Conservation (phyloP, 2,797 vertebrate species). For the Morelia viridis region DNA sequence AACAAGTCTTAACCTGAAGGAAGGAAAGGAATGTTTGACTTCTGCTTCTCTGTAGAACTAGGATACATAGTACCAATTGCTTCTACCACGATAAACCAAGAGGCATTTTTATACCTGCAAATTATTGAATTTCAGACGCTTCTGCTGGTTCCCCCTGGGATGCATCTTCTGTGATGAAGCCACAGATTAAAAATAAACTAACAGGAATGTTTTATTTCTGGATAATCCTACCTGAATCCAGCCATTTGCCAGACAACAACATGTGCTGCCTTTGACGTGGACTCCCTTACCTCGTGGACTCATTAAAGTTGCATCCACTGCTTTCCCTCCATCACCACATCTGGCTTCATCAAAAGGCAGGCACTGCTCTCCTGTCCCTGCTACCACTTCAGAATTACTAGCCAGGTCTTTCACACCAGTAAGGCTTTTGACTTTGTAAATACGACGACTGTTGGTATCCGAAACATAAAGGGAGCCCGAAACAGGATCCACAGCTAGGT, state of each 20-base stretch:
- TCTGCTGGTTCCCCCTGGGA: neutral
- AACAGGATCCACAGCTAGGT: constrained; percentile 96
- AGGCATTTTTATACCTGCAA: neutral
- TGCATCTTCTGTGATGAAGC: constrained; percentile 55
- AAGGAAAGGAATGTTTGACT: neutral
- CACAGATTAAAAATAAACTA: constrained; percentile 61
- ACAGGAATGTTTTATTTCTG: constrained; percentile 55
- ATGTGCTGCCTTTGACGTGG: constrained; percentile 6
- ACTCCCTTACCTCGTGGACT: constrained; percentile 90
- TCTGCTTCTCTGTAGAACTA: neutral
- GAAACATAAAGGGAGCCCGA: constrained; percentile 93
- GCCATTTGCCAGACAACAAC: constrained; percentile 15
- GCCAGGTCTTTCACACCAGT: constrained; percentile 86
- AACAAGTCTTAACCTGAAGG: too few species aligned
- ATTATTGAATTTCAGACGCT: constrained; percentile 1
- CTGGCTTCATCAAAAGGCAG: constrained; percentile 93
- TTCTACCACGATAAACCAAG: neutral
- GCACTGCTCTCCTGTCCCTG: constrained; percentile 93
- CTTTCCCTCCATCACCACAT: constrained; percentile 96
- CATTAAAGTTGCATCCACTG: constrained; percentile 96
- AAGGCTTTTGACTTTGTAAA: constrained; percentile 89
- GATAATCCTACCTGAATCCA: constrained; percentile 60
- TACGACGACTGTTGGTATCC: constrained; percentile 95
- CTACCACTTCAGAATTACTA: constrained; percentile 93
- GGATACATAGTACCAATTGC: neutral